Evolutionary conservation across 1,140 invertebrate species (phyloP).

Genomic region (Papilio machaon): DNA sequence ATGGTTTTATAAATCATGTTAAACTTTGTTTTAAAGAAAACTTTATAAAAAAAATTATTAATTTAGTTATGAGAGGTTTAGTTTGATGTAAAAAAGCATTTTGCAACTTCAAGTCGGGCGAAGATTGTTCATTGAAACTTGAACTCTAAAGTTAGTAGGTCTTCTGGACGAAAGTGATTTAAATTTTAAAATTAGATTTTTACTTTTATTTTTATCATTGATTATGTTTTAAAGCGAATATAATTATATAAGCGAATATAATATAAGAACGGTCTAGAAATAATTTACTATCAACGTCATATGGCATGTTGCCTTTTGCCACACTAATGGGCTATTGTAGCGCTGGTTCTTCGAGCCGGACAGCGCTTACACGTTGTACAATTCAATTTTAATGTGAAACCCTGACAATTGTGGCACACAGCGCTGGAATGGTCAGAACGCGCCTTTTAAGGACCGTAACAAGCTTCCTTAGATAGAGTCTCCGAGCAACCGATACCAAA

Average conservation of each 20-base stretch:
- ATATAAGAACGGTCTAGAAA: background rate
- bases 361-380: conserved; percentile 43
- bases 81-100: too few species aligned
- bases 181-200: background rate
- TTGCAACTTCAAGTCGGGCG: too few species aligned
- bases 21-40: too few species aligned
- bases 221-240: background rate
- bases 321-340: conserved; percentile 36
- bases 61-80: too few species aligned
- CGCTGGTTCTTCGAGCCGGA: conserved; percentile 28
- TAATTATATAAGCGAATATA: background rate
- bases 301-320: conserved; percentile 24
- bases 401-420: conserved; percentile 56
- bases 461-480: conserved; percentile 54
- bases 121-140: too few species aligned
- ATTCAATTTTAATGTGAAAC: conserved; percentile 40
- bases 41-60: too few species aligned
- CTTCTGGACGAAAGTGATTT: too few species aligned
- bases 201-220: background rate
- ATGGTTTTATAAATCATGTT: background rate
- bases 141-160: too few species aligned
- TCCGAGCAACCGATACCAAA: conserved; percentile 60
- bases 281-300: conserved; percentile 7
- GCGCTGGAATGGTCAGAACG: conserved; percentile 48
- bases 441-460: conserved; percentile 52